phyloP scores from a whole-genome alignment of 64 coral and sea anemone species.

The Stichodactyla mertensii region DNA sequence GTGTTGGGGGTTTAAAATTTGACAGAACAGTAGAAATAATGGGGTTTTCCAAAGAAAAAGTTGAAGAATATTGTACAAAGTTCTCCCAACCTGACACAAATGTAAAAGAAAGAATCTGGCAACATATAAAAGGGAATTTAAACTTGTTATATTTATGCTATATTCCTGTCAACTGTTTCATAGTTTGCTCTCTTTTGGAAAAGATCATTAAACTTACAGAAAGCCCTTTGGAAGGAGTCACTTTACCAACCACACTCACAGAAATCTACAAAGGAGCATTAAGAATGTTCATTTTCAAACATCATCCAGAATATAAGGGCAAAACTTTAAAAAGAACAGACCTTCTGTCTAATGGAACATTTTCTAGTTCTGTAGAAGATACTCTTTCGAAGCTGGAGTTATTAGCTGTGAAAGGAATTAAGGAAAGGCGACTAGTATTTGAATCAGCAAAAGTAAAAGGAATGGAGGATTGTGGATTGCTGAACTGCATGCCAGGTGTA shows the following conservation, averaged over 20 bases:
- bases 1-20: conserved; percentile 7
- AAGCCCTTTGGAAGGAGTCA: not conserved
- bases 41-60: conserved; percentile 35
- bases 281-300: too few species aligned
- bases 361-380: not conserved
- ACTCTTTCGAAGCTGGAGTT: conserved; percentile 7
- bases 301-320: too few species aligned
- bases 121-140: conserved; percentile 42
- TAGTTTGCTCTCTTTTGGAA: conserved; percentile 52
- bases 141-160: not conserved
- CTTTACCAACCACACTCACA: conserved; percentile 37
- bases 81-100: conserved; percentile 9
- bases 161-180: not conserved
- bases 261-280: conserved; percentile 43
- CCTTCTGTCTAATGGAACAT: too few species aligned
- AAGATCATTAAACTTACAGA: not conserved
- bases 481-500: not conserved
- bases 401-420: conserved; percentile 32
- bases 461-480: too few species aligned
- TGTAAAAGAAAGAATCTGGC: not conserved
- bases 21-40: conserved; percentile 11
- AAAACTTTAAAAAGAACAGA: too few species aligned
- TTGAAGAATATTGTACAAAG: conserved; percentile 17
- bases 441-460: conserved; percentile 1
- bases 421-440: not conserved